Evolutionary conservation across 1,140 invertebrate genomes (phyloP).

Genomic region (Patella vulgata): DNA sequence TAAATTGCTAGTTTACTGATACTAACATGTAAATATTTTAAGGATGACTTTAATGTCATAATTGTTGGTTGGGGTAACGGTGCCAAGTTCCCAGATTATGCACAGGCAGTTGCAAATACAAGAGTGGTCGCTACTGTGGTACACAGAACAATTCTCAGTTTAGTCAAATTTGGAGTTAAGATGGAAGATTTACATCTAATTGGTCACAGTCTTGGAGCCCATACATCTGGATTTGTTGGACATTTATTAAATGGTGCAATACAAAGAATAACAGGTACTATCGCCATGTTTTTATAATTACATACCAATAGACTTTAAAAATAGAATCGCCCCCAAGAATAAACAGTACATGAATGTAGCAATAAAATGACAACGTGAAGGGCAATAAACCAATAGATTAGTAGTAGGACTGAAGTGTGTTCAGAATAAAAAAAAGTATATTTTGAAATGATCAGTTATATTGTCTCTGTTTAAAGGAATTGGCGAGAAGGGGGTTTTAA

Average conservation of each 20-base stretch:
- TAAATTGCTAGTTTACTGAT: too few species aligned
- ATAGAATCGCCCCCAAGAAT: constrained; percentile 25
- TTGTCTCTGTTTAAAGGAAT: too few species aligned
- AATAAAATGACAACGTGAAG: constrained; percentile 4
- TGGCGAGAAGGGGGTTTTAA: too few species aligned
- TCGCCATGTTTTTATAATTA: too few species aligned
- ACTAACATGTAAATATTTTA: too few species aligned
- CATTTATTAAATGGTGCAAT: constrained; percentile 58
- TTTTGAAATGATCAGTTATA: too few species aligned
- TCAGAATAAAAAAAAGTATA: too few species aligned
- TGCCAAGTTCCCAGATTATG: constrained; percentile 67
- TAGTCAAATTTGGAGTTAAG: constrained; percentile 15
- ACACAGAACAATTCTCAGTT: constrained; percentile 23
- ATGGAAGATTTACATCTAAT: constrained; percentile 49
- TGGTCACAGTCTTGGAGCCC: constrained; percentile 61
- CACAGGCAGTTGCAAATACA: constrained; percentile 39
- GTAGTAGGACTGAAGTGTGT: too few species aligned
- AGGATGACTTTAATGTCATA: constrained; percentile 73
- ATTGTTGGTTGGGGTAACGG: constrained; percentile 41
- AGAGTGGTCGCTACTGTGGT: constrained; percentile 38
- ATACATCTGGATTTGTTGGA: constrained; percentile 56
- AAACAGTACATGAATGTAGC: constrained; percentile 33
- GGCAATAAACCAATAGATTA: too few species aligned
- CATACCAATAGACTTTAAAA: neutral
- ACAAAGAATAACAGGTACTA: constrained; percentile 76